phyloP scores from a whole-genome alignment of 2,888 invertebrate species.

The Drosophila anomalata region DNA sequence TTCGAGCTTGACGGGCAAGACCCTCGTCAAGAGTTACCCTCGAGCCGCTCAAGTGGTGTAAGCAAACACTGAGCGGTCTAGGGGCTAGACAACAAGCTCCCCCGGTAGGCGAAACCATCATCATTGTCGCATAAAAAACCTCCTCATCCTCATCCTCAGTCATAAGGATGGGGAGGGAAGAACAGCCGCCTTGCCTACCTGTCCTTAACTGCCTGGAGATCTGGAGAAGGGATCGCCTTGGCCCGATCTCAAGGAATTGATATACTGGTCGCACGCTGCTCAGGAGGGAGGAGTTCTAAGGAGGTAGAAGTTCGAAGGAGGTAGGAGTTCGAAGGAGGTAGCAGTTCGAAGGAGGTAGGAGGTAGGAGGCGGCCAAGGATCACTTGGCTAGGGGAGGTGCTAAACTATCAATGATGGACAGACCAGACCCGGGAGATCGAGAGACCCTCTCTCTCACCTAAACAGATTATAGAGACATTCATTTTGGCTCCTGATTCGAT shows the following conservation, averaged over 20 bases:
- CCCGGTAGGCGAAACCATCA: slow-evolving; percentile 39
- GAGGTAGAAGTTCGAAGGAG: slow-evolving; percentile 5
- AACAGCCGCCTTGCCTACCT: background rate
- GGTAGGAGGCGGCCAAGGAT: no score
- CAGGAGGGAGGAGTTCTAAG: slow-evolving; percentile 3
- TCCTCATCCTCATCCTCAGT: no score
- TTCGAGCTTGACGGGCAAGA: slow-evolving; percentile 32
- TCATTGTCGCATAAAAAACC: slow-evolving; percentile 38
- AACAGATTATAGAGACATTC: no score
- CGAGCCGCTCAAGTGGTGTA: slow-evolving; percentile 75
- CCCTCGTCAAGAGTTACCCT: slow-evolving; percentile 62
- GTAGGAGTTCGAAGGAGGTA: background rate
- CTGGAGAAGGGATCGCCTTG: slow-evolving; percentile 2
- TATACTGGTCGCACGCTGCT: slow-evolving; percentile 49
- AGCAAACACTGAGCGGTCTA: slow-evolving; percentile 58
- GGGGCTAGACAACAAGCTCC: slow-evolving; percentile 11
- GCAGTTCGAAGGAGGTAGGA: slow-evolving; percentile 16
- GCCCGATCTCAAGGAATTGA: slow-evolving; percentile 42
- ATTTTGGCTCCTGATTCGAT: background rate
- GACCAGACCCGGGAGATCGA: no score
- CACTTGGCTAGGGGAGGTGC: no score
- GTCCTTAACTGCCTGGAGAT: background rate
- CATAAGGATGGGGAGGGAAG: background rate
- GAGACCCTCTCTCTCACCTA: no score
- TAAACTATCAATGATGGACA: no score